Evolutionary conservation across 1,140 invertebrate species (phyloP), one percentile per base, ranked within the genome.

Genomic region (Pararge aegeria): DNA sequence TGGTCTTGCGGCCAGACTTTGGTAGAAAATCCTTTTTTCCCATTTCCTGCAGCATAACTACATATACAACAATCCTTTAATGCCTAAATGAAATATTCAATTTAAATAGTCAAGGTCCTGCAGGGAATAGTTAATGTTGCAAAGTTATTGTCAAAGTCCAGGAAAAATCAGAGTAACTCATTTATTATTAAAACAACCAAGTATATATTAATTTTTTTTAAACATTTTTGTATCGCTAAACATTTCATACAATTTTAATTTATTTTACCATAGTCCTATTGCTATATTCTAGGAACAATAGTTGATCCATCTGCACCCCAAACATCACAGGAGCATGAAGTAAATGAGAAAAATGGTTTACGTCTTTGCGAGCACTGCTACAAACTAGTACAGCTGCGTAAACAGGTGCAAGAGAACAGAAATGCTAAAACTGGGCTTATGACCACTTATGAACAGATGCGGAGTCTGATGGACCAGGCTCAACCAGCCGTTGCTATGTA

Each of bases 341-440:
- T 77, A 5, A 73, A 84, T 83, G 74, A 93, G 75, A 85, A 92
- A 78, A 78, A 78, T 91, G 91, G 44, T 61, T 92, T 98, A 38
- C 91, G 97, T 55, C 91, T 97, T 12, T 99, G 97, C 81, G 91
- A 92, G 20, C 95, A 97, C 70, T 98, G 97, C 78, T 94, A 95
- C 55, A 92, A 93, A 74, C 91, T 98, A 20, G 90, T 99, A n/a
- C 95, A 97, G 65, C 87, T 93, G 13, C 87, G 97, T 46, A 94
- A 96, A 78, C 93, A 94, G 70, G 92, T 96, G 66, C 95, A 97
- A 75, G 94, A 97, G 61, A 94, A 94, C 58, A 92, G 95, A 66
- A 95, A 94, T 62, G 92, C 93, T 19, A 96, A 95, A 74, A 96
- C 97, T 2, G 89, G 94, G 1, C 92, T 98, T 27, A 93, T 95